A percentile compares a stretch with the other conserved stretches of the same genome.
phyloP scores from a whole-genome alignment of 2,113 vertebrate genomes.

The Apus apus region DNA sequence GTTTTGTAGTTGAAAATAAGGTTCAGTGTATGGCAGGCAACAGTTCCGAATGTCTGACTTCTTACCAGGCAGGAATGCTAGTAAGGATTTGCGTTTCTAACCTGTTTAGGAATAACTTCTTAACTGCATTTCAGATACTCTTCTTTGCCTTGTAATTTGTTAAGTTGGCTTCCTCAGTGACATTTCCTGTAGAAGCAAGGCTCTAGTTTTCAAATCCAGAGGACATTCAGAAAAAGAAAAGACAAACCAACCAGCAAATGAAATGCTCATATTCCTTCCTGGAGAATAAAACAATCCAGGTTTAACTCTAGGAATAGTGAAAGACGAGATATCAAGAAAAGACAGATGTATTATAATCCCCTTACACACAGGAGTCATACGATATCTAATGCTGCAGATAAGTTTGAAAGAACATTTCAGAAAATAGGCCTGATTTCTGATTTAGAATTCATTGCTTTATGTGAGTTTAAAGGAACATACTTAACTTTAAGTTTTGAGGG shows the following conservation, averaged over 20 bases:
- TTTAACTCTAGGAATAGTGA: neutral
- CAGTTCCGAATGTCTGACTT: neutral
- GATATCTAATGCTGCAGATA: neutral
- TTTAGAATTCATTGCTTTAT: neutral
- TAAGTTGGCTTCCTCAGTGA: neutral
- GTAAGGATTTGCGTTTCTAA: neutral
- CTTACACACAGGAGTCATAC: neutral
- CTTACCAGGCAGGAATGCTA: neutral
- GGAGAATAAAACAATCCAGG: neutral
- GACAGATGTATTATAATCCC: neutral
- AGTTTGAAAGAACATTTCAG: neutral
- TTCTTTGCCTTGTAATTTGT: neutral
- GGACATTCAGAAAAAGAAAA: neutral
- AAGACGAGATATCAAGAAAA: neutral
- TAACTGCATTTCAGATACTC: neutral
- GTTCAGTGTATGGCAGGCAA: neutral
- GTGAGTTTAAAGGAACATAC: neutral
- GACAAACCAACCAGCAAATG: neutral
- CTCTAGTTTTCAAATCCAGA: neutral
- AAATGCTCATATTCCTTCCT: neutral
- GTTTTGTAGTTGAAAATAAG: neutral
- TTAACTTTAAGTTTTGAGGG: neutral
- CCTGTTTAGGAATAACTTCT: neutral
- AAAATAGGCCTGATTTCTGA: neutral
- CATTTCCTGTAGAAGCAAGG: neutral